Percentiles rank a stretch among this genome's conserved stretches.
Evolutionary conservation across 1,140 invertebrate genomes (phyloP).

Genomic region (Xylocopa sonorina): DNA sequence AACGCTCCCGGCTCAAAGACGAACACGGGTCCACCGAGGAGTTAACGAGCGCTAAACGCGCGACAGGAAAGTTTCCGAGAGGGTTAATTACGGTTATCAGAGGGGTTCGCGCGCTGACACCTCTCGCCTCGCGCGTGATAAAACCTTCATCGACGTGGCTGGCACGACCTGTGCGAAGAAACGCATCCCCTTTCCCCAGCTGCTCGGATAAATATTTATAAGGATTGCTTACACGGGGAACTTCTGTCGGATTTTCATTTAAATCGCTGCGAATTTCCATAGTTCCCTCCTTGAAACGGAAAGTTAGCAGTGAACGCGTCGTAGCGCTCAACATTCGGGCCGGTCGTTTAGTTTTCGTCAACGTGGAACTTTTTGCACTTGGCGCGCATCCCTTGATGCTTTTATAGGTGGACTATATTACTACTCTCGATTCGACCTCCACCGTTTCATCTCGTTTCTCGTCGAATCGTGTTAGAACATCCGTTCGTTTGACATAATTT

Average conservation of each 20-base stretch:
- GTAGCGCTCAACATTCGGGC: too few species aligned
- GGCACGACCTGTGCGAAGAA: neutral
- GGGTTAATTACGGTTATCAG: conserved; percentile 35
- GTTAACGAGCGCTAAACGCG: conserved; percentile 36
- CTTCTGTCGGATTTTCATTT: neutral
- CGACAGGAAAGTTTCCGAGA: conserved; percentile 18
- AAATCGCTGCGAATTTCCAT: neutral
- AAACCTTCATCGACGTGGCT: neutral
- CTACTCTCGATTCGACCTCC: conserved; percentile 22
- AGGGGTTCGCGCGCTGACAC: neutral
- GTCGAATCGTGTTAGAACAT: conserved; percentile 41
- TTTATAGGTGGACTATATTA: too few species aligned
- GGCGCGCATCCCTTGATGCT: too few species aligned
- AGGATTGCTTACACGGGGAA: neutral
- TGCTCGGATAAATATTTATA: conserved; percentile 10
- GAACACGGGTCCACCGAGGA: conserved; percentile 9
- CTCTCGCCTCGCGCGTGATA: neutral
- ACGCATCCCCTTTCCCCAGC: neutral
- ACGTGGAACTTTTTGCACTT: too few species aligned
- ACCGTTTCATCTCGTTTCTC: conserved; percentile 25
- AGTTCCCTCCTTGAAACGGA: neutral
- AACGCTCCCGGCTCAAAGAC: conserved; percentile 26
- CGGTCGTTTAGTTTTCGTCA: too few species aligned
- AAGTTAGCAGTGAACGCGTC: too few species aligned
- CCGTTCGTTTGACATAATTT: conserved; percentile 41